phyloP scores from a whole-genome alignment of 92 coral and sea anemone species.

The Phenganax marumi region DNA sequence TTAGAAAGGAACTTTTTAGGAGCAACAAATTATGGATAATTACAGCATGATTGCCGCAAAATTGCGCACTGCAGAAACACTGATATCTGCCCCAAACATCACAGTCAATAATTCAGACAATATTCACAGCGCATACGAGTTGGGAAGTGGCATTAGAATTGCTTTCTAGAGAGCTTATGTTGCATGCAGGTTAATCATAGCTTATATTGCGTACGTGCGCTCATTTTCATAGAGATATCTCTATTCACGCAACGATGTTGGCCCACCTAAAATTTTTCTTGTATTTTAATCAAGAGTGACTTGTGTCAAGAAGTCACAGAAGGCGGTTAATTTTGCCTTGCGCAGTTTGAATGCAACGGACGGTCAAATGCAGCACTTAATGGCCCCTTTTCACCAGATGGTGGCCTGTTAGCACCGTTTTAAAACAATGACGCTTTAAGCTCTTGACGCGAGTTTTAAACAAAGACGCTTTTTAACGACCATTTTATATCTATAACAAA shows the following conservation, averaged over 20 bases:
- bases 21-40: slow-evolving; percentile 29
- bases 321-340: slow-evolving; percentile 1
- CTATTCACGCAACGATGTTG: slow-evolving; percentile 30
- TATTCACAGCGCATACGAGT: slow-evolving; percentile 5
- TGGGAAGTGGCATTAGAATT: slow-evolving; percentile 8
- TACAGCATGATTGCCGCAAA: slow-evolving; percentile 27
- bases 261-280: neutral
- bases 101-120: slow-evolving; percentile 15
- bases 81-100: slow-evolving; percentile 24
- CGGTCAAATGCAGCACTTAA: neutral
- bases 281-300: slow-evolving; percentile 24
- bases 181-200: slow-evolving; percentile 4
- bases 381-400: slow-evolving; percentile 30
- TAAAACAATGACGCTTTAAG: slow-evolving; percentile 26
- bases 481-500: slow-evolving; percentile 35
- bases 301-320: neutral
- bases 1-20: slow-evolving; percentile 1
- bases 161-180: slow-evolving; percentile 5
- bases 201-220: neutral
- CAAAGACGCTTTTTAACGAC: slow-evolving; percentile 30
- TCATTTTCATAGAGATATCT: slow-evolving; percentile 3
- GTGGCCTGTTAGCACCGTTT: slow-evolving; percentile 2
- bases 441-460: neutral
- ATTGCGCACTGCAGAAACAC: slow-evolving; percentile 20
- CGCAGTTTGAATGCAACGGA: neutral